Evolutionary conservation across 2,888 invertebrate species (phyloP), one percentile per base, ranked within the genome.

Genomic region (Drosophila anceps): DNA sequence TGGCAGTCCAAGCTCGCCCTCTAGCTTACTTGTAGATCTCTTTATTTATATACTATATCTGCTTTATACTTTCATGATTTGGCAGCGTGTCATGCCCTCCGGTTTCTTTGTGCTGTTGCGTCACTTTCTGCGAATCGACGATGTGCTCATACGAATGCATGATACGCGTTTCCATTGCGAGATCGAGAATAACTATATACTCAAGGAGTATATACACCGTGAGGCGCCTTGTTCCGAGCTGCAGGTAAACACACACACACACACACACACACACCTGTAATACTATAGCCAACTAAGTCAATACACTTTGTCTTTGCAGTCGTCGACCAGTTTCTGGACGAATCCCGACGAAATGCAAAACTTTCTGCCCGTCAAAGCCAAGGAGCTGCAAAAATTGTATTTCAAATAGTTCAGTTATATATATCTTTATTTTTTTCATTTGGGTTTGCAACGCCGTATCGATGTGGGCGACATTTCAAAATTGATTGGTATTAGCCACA

Each of bases 51-150:
- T 27, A 6, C 15, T 24, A n/a, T 53, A 29, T 44, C 18, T 31
- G 9, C 10, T 2, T 12, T 31, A 10, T 31, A 10, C 18, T 27
- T n/a, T 35, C 9, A 0, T 51, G 15, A n/a, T 82, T 82, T 93
- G 94, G 67, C 94, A 98, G 98, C 95, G 99, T 91, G 98, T 98
- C 2, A 99, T 99, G 99, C 98, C 98, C 0, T 95, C 96, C 44
- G 96, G 97, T 77, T 98, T 98, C 94, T 99, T 98, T 92, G 95
- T 98, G 55, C 94, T 99, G 9, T 93, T 98, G 68, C 95, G 99
- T 81, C 98, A 97, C 92, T 99, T 98, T 93, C 94, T 99, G 73
- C 95, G 99, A 88, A 97, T 99, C 2, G 99, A 99, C 92, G 96
- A 97, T 91, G 98, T 99, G 1, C 93, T 99, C 93, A 95, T 98